Percentiles rank a stretch among this genome's conserved stretches.
Conservation (phyloP, 2,113 vertebrate genomes). For the Actenoides lindsayi region DNA sequence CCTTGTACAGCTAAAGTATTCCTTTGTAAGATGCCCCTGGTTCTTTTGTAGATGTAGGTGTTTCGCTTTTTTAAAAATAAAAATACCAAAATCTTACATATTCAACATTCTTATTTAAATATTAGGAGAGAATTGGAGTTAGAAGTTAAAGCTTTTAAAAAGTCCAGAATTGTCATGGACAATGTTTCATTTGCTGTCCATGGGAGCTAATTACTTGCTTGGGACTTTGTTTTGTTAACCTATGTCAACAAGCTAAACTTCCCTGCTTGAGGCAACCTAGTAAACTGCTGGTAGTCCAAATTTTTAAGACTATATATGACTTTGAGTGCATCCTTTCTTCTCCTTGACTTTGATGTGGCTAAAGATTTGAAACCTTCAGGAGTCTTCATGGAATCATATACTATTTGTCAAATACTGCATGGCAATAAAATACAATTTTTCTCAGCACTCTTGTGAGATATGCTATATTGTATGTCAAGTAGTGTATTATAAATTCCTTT, state of each 20-base stretch:
- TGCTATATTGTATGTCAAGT: background rate
- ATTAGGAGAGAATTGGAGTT: background rate
- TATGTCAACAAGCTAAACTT: background rate
- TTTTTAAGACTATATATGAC: background rate
- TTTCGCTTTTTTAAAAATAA: background rate
- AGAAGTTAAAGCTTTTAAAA: background rate
- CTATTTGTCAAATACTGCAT: background rate
- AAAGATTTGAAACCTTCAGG: background rate
- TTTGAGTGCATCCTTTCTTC: background rate
- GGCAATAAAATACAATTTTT: background rate
- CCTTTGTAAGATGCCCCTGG: background rate
- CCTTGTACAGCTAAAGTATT: background rate
- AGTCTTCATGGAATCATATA: background rate
- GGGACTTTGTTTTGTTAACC: background rate
- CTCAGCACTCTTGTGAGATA: background rate
- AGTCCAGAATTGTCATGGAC: background rate
- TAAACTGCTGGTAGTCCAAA: background rate
- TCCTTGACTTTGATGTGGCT: background rate
- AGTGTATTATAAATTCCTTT: background rate
- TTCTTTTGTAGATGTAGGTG: background rate
- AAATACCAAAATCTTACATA: background rate
- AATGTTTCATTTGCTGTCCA: background rate
- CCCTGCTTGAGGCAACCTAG: background rate
- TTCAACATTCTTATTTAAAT: background rate
- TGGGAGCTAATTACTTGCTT: background rate